Percentiles rank a stretch among this genome's conserved stretches.
phyloP scores from a whole-genome alignment of 2,888 invertebrate species.

The Andrena haemorrhoa region DNA sequence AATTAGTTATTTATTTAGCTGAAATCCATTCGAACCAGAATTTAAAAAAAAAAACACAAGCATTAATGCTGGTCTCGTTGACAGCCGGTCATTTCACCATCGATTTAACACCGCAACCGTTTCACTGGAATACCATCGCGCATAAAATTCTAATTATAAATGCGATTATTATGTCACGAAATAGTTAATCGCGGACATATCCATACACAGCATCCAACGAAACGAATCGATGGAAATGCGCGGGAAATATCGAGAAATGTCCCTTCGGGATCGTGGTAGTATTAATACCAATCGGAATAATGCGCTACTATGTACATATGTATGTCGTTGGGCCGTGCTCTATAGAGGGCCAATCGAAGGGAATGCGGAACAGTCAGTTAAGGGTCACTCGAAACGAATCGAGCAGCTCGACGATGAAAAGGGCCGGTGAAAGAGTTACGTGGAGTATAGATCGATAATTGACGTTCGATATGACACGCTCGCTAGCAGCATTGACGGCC shows the following conservation, averaged over 20 bases:
- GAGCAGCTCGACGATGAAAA: neutral
- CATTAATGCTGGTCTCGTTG: neutral
- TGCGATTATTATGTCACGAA: neutral
- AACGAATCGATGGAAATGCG: conserved; percentile 2
- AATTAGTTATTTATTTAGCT: too few relatives aligned
- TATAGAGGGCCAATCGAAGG: neutral
- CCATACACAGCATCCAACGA: neutral
- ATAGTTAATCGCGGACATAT: neutral
- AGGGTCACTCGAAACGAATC: conserved; percentile 20
- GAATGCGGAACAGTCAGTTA: neutral
- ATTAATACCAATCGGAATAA: neutral
- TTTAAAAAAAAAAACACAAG: neutral
- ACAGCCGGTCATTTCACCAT: neutral
- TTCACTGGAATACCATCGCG: conserved; percentile 1
- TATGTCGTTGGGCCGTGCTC: neutral
- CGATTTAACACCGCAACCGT: neutral
- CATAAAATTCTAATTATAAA: neutral
- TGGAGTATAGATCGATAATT: conserved; percentile 42
- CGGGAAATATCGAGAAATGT: neutral
- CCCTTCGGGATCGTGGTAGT: too few relatives aligned
- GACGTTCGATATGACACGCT: conserved; percentile 46
- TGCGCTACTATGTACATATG: neutral
- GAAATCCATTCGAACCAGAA: neutral
- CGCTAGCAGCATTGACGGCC: conserved; percentile 16
- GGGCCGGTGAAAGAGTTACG: conserved; percentile 4